Evolutionary conservation across 1,140 invertebrate genomes (phyloP).

Genomic region (Psilanteris sp.): DNA sequence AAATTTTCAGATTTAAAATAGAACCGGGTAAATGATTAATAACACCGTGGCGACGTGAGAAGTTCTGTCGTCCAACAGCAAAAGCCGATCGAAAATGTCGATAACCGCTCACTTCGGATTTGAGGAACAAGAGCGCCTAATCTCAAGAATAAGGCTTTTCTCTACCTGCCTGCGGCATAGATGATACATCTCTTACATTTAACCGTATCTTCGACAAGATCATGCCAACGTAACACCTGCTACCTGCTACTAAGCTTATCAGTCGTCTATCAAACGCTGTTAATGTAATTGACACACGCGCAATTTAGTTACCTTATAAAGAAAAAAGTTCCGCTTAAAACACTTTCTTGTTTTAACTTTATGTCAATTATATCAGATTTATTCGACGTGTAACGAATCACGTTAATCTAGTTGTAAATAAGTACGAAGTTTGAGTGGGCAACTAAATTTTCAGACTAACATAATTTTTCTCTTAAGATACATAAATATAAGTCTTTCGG

Average conservation of each 20-base stretch:
- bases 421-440: no score
- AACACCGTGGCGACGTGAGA: conserved; percentile 37
- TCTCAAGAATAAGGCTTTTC: conserved; percentile 64
- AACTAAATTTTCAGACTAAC: no score
- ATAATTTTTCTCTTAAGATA: no score
- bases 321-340: conserved; percentile 5
- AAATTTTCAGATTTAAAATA: background rate
- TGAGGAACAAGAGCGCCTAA: conserved; percentile 60
- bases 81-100: conserved; percentile 59
- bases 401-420: no score
- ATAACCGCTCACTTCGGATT: conserved; percentile 44
- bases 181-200: conserved; percentile 58
- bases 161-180: conserved; percentile 60
- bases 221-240: conserved; percentile 71
- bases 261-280: conserved; percentile 8
- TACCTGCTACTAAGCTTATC: conserved; percentile 69
- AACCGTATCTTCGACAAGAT: conserved; percentile 64
- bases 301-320: conserved; percentile 10
- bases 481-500: no score
- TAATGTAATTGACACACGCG: conserved; percentile 41
- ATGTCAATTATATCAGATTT: no score
- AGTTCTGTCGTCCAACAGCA: conserved; percentile 55
- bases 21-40: conserved; percentile 10
- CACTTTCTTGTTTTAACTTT: conserved; percentile 9
- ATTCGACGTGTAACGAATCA: no score